phyloP scores from a whole-genome alignment of 2,888 invertebrate genomes.

The Ormyrus thymus region DNA sequence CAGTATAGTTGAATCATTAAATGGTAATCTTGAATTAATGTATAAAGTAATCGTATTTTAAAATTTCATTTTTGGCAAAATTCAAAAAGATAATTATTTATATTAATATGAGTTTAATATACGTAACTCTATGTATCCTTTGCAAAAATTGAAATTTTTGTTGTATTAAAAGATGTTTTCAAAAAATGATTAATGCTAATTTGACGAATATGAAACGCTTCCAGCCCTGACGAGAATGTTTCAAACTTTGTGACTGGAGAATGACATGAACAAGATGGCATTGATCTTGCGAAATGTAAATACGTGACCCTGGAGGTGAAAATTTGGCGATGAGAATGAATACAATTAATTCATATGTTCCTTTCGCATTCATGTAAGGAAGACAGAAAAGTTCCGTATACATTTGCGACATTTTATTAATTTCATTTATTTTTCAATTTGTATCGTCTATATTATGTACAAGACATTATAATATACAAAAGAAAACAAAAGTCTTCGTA shows the following conservation, averaged over 20 bases:
- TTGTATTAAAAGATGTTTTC: background rate
- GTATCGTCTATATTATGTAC: conserved; percentile 43
- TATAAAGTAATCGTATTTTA: too few relatives aligned
- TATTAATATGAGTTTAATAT: too few relatives aligned
- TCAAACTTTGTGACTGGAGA: background rate
- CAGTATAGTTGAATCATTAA: too few relatives aligned
- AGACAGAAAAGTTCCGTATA: conserved; percentile 13
- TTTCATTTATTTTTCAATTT: conserved; percentile 46
- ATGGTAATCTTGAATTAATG: too few relatives aligned
- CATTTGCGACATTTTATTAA: conserved; percentile 28
- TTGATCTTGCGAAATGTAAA: conserved; percentile 38
- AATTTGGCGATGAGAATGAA: background rate
- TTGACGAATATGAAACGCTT: background rate
- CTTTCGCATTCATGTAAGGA: conserved; percentile 21
- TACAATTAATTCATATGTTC: conserved; percentile 27
- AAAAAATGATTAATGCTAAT: background rate
- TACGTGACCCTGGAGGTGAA: conserved; percentile 12
- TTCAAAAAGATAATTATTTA: too few relatives aligned
- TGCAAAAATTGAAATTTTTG: too few relatives aligned
- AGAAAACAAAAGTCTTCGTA: conserved; percentile 18
- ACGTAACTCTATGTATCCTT: too few relatives aligned
- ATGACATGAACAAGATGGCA: conserved; percentile 3
- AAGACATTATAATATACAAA: conserved; percentile 42
- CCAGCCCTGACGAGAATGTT: conserved; percentile 26
- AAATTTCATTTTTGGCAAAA: too few relatives aligned